Evolutionary conservation across 2,113 vertebrate species (phyloP).

Genomic region (Bungarus multicinctus): DNA sequence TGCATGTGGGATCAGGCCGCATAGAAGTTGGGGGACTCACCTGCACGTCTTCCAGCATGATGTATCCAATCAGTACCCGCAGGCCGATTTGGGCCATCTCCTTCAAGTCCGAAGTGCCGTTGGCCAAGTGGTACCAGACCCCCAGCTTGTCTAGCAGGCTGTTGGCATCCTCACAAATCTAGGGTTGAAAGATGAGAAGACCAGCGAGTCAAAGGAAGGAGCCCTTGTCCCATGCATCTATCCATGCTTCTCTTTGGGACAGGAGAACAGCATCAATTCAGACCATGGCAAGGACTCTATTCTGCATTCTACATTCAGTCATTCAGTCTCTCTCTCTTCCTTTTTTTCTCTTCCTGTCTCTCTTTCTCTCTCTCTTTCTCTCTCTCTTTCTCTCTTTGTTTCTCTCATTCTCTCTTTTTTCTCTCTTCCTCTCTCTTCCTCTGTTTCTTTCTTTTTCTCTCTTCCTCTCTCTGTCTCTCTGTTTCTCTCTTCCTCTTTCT

Average conservation of each 20-base stretch:
- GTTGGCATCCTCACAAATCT: constrained; percentile 94
- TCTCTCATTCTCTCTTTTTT: too few species aligned
- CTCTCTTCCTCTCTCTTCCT: too few species aligned
- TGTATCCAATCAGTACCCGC: constrained; percentile 86
- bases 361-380: too few species aligned
- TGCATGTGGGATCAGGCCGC: accelerated
- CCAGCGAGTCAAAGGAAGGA: too few species aligned
- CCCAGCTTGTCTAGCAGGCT: constrained; percentile 89
- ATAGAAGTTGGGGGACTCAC: constrained; percentile 54
- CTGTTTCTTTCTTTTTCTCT: too few species aligned
- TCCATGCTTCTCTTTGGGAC: neutral
- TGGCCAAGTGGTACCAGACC: constrained; percentile 82
- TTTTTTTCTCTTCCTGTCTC: too few species aligned
- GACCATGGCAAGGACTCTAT: neutral
- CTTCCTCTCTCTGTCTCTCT: too few species aligned
- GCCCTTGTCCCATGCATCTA: neutral
- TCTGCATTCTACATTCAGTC: neutral
- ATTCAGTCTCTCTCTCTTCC: too few species aligned
- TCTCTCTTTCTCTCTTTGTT: too few species aligned
- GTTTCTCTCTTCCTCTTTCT: too few species aligned
- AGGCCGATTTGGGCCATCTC: constrained; percentile 95
- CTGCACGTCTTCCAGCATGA: constrained; percentile 86
- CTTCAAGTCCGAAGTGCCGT: constrained; percentile 78
- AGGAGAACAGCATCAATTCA: too few species aligned
- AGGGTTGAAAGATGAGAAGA: neutral